phyloP scores from a whole-genome alignment of 1,140 invertebrate species.

The Eubasilissa regina region DNA sequence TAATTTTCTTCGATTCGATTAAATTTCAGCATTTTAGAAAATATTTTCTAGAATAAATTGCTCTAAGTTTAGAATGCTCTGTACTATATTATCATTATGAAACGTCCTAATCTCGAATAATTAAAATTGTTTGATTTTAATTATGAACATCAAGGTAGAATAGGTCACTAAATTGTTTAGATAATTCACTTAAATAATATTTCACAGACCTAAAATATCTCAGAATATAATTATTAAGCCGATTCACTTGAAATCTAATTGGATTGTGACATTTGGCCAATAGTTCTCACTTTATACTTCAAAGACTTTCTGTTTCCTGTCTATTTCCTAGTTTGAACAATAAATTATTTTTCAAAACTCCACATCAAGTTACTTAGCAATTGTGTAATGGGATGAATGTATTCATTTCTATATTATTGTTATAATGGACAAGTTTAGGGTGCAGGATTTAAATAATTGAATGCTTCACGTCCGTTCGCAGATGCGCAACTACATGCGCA shows the following conservation, averaged over 20 bases:
- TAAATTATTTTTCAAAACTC: too few relatives aligned
- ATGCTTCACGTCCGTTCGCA: neutral
- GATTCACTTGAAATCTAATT: too few relatives aligned
- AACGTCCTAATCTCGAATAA: neutral
- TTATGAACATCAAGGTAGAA: too few relatives aligned
- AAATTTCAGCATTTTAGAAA: neutral
- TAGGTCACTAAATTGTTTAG: too few relatives aligned
- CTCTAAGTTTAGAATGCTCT: neutral
- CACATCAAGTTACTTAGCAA: neutral
- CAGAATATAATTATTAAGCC: too few relatives aligned
- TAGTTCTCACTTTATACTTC: too few relatives aligned
- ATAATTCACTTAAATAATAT: too few relatives aligned
- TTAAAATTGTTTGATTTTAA: too few relatives aligned
- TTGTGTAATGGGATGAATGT: neutral
- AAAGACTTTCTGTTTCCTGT: too few relatives aligned
- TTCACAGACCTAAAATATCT: too few relatives aligned
- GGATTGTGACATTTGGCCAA: too few relatives aligned
- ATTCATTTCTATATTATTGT: neutral
- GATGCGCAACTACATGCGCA: conserved; percentile 24
- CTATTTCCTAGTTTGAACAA: too few relatives aligned
- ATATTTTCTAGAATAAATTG: neutral
- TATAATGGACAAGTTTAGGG: neutral
- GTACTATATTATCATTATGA: neutral
- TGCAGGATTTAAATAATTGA: neutral
- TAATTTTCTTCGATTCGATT: neutral